Base-by-base conservation (phyloP, 2,888 invertebrate species). In the Nipponacmea schrenckii region DNA sequence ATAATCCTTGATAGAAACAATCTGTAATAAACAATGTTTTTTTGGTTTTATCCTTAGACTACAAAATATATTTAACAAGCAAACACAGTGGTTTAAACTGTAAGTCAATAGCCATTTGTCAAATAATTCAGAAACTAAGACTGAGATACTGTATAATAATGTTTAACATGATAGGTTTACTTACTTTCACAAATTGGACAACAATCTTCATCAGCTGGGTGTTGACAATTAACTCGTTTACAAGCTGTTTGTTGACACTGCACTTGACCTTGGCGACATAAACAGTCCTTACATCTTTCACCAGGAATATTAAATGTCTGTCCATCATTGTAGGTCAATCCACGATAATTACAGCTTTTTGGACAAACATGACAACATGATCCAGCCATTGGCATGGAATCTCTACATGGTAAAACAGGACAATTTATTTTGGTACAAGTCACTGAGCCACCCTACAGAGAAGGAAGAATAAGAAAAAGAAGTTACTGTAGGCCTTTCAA, bases 291-390 rank as follows among this genome's bases (percentile, higher is more conserved):
- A 74, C 86, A 85, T 50, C 68, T 74, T 64, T 80, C 79, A 0
- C 70, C 74, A 8, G 80, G 77, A 45, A 78, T 79, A 27, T 77
- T 73, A 64, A 86, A 84, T 24, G 74, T 79, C 63, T 80, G 80
- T 26, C 84, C 85, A 24, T 83, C 76, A 62, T 81, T 76, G 63
- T 83, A 81, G 46, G 64, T 74, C 69, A 79, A 77, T 5, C 81
- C 81, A 62, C 76, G 74, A 64, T 80, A 79, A 4, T 62, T 27
- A 69, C 83, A 83, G 24, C 64, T 76, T 70, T 74, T 77, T 64
- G 79, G 77, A 77, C 85, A 85, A 8, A 77, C 77, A 17, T 81
- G 82, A 74, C 85, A 85, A 71, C 85, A 85, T 62, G 80, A 78
- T 17, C 79, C 83, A 3, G 81, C 80, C 71, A 81, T 75, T 17